These are phyloP conservation scores for Castor canadensis DNA, from an alignment of 2,113 vertebrate species.

Conservation along the genomic window DNA sequence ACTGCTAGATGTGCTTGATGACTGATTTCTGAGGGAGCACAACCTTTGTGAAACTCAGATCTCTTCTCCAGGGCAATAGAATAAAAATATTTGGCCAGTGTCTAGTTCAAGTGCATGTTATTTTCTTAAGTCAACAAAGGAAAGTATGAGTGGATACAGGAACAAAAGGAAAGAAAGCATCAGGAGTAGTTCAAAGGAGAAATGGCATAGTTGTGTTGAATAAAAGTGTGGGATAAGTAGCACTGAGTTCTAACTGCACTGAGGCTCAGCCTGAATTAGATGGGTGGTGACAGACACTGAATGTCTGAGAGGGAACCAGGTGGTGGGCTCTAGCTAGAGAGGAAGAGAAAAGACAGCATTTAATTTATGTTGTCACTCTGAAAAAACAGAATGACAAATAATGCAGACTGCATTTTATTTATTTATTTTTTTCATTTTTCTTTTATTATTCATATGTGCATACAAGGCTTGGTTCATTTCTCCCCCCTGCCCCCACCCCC, in stretches of 20 bases:
- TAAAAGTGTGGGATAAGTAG: not conserved
- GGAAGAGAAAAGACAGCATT: not conserved
- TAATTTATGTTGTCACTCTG: not conserved
- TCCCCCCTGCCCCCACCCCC: too few relatives aligned
- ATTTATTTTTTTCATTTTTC: too few relatives aligned
- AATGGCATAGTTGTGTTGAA: not conserved
- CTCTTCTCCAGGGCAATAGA: not conserved
- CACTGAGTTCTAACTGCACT: not conserved
- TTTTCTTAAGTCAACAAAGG: not conserved
- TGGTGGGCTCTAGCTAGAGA: fast-evolving
- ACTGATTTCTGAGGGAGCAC: not conserved
- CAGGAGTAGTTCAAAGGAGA: not conserved
- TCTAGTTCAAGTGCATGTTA: not conserved
- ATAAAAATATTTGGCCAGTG: not conserved
- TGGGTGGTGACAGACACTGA: not conserved
- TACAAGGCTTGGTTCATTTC: too few relatives aligned
- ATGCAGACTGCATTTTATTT: not conserved
- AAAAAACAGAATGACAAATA: not conserved
- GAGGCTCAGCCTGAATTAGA: not conserved
- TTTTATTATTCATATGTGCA: too few relatives aligned
- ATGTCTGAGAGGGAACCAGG: not conserved
- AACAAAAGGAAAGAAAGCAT: too few relatives aligned
- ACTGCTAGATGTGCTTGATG: not conserved
- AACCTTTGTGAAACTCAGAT: not conserved
- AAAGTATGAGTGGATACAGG: too few relatives aligned